Conservation (phyloP, 1,140 invertebrate genomes). For the Trichomalopsis sarcophagae region DNA sequence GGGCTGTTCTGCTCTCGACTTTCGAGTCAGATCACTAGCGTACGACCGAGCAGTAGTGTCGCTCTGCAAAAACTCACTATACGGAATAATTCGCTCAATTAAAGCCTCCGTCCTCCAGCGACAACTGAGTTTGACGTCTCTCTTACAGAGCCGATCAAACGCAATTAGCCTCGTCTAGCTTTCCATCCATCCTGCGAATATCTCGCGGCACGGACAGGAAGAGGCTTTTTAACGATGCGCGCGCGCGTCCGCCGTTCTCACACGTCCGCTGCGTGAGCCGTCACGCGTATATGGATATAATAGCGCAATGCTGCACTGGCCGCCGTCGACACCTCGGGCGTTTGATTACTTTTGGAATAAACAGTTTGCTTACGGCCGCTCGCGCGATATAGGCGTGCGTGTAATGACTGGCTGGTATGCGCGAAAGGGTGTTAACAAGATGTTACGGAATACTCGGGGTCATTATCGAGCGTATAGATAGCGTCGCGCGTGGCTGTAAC, state of each 20-base stretch:
- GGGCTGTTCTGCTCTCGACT: no score
- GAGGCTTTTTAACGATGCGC: slow-evolving; percentile 16
- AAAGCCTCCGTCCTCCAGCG: no score
- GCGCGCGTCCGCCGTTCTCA: not conserved
- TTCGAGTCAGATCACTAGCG: no score
- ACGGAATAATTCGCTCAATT: slow-evolving; percentile 17
- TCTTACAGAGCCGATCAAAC: not conserved
- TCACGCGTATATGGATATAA: slow-evolving; percentile 1
- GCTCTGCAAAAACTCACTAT: not conserved
- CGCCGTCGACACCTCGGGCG: slow-evolving; percentile 20
- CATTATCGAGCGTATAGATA: no score
- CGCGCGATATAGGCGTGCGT: not conserved
- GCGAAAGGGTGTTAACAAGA: slow-evolving; percentile 22
- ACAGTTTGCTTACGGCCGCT: slow-evolving; percentile 4
- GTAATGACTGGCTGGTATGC: slow-evolving; percentile 14
- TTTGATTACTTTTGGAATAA: slow-evolving; percentile 26
- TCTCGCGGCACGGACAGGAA: slow-evolving; percentile 7
- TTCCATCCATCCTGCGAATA: slow-evolving; percentile 1
- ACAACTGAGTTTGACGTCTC: not conserved
- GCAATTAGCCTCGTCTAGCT: slow-evolving; percentile 31
- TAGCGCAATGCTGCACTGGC: not conserved
- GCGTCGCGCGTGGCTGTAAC: not conserved
- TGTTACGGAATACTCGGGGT: not conserved
- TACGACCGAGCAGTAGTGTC: not conserved
- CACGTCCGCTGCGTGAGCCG: not conserved